Evolutionary conservation across 2,113 vertebrate genomes (phyloP).

Genomic region (Oceanodroma tethys): DNA sequence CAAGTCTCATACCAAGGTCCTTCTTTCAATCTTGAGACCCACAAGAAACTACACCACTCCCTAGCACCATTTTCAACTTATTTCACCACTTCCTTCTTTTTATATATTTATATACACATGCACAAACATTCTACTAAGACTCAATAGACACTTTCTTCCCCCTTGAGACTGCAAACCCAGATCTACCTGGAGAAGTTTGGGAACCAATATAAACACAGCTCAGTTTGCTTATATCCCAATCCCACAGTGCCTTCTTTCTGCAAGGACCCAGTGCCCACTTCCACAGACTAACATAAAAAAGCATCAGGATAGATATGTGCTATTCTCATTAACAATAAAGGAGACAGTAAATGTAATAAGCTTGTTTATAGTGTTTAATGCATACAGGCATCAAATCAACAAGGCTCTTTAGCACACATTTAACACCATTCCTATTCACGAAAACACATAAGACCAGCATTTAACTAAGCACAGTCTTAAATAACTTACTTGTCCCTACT

Average conservation of each 20-base stretch:
- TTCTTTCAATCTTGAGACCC: not conserved
- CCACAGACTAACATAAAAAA: not conserved
- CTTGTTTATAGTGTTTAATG: not conserved
- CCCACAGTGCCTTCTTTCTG: not conserved
- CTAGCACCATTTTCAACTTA: not conserved
- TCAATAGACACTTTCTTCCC: not conserved
- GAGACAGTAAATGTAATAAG: not conserved
- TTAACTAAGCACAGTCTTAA: not conserved
- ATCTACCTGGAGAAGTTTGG: not conserved
- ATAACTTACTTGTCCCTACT: too few relatives aligned
- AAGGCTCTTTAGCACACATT: not conserved
- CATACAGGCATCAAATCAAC: not conserved
- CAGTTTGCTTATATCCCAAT: not conserved
- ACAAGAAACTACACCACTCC: not conserved
- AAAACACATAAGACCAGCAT: not conserved
- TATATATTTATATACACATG: not conserved
- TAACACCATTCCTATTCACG: not conserved
- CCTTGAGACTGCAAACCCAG: not conserved
- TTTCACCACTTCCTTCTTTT: not conserved
- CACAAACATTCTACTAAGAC: not conserved
- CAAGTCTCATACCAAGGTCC: not conserved
- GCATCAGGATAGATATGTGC: accelerated
- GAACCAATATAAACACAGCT: not conserved
- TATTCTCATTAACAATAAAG: not conserved
- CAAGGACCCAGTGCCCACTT: not conserved